A percentile compares a stretch with the other conserved stretches of the same genome.
These are phyloP conservation scores for Palythoa caribaeorum DNA, from an alignment of 92 coral and sea anemone species.

Conservation along the genomic window DNA sequence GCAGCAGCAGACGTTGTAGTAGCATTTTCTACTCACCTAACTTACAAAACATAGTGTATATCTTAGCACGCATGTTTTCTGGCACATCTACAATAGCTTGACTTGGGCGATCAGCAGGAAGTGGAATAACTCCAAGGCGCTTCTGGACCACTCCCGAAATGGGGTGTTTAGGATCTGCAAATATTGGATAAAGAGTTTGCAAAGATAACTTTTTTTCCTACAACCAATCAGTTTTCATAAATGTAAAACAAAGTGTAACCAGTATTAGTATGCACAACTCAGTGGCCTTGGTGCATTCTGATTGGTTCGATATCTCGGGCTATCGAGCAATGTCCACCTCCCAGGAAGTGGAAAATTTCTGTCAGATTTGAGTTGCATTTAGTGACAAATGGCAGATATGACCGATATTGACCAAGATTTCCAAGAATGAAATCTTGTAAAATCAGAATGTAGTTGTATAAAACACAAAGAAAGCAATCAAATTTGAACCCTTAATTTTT, in stretches of 20 bases:
- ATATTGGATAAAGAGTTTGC: not conserved
- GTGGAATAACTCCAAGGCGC: constrained; percentile 79
- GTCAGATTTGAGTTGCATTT: too few species aligned
- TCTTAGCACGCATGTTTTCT: constrained; percentile 97
- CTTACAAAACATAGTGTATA: constrained; percentile 93
- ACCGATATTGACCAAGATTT: too few species aligned
- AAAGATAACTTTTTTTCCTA: not conserved
- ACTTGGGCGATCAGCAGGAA: constrained; percentile 94
- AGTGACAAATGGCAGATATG: too few species aligned
- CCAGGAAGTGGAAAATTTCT: too few species aligned
- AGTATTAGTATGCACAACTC: too few species aligned
- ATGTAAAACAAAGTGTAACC: not conserved
- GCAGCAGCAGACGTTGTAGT: not conserved
- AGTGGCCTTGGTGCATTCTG: too few species aligned
- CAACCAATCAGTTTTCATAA: not conserved
- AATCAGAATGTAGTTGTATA: too few species aligned
- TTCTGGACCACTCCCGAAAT: constrained; percentile 88
- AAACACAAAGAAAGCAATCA: too few species aligned
- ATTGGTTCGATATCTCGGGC: too few species aligned
- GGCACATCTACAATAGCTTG: constrained; percentile 95
- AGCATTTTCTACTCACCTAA: constrained; percentile 70
- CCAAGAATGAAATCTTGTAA: too few species aligned
- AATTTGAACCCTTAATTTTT: too few species aligned
- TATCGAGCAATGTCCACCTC: too few species aligned
- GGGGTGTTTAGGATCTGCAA: constrained; percentile 83